Conservation (phyloP, 2,797 vertebrate genomes). For the Microchirus variegatus region DNA sequence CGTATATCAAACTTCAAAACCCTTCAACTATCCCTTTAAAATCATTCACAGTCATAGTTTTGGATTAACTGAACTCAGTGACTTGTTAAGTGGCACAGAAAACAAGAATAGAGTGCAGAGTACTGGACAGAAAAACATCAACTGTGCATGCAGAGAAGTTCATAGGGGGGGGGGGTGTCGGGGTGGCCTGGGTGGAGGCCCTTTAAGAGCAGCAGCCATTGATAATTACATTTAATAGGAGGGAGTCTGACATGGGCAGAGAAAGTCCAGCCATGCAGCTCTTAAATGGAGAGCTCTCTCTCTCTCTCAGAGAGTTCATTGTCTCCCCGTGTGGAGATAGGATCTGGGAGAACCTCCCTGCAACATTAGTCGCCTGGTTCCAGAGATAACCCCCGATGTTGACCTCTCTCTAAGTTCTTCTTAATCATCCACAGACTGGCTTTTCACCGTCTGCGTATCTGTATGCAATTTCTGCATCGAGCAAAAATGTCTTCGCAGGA, state of each 20-base stretch:
- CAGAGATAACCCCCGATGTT: constrained; percentile 36
- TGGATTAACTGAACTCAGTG: no score
- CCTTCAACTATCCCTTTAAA: no score
- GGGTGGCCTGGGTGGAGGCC: constrained; percentile 25
- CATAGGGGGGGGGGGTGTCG: no score
- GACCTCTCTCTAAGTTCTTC: constrained; percentile 13
- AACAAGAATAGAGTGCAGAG: no score
- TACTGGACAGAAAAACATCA: no score
- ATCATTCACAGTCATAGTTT: no score
- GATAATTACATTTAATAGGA: constrained; percentile 39
- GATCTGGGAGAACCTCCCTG: constrained; percentile 48
- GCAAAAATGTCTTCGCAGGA: no score
- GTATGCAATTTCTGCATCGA: neutral
- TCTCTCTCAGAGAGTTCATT: constrained; percentile 39
- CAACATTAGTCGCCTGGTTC: constrained; percentile 9
- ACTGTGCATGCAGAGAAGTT: no score
- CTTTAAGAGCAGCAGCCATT: constrained; percentile 23
- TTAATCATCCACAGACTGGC: neutral
- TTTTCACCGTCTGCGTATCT: neutral
- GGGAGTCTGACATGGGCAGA: constrained; percentile 38
- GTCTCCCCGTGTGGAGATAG: constrained; percentile 35
- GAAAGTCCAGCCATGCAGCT: constrained; percentile 25
- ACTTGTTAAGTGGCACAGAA: no score
- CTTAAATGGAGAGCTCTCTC: constrained; percentile 16
- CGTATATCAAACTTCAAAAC: no score